These are phyloP conservation scores for Dermolepida albohirtum DNA, from an alignment of 2,888 invertebrate genomes.

Conservation along the genomic window DNA sequence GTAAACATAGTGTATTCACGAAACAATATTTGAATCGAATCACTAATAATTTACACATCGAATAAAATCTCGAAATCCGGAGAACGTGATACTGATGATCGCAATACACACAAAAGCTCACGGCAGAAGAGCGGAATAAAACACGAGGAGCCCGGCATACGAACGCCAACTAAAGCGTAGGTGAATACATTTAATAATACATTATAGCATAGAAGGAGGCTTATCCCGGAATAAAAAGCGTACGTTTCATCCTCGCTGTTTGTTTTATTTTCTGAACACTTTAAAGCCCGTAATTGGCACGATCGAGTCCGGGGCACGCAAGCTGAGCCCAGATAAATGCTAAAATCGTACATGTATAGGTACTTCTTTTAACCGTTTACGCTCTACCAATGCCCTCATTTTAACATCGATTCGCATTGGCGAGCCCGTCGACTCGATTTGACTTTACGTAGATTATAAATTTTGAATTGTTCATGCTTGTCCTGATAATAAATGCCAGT, in stretches of 20 bases:
- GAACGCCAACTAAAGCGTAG: slow-evolving; percentile 30
- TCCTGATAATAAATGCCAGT: background rate
- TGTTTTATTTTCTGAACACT: slow-evolving; percentile 58
- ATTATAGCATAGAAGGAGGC: slow-evolving; percentile 49
- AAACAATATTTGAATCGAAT: too few species aligned
- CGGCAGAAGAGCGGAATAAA: too few species aligned
- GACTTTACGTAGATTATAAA: slow-evolving; percentile 3
- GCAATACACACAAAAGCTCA: too few species aligned
- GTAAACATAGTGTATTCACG: too few species aligned
- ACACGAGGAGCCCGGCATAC: too few species aligned
- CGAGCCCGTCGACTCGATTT: too few species aligned
- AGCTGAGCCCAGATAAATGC: slow-evolving; percentile 49
- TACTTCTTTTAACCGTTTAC: too few species aligned
- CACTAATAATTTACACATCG: too few species aligned
- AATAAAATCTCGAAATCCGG: too few species aligned
- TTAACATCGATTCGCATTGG: too few species aligned
- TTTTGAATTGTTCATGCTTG: slow-evolving; percentile 3
- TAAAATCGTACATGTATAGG: slow-evolving; percentile 15
- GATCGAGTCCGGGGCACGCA: slow-evolving; percentile 58
- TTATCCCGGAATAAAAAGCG: slow-evolving; percentile 54
- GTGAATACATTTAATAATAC: slow-evolving; percentile 53
- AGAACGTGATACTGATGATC: too few species aligned
- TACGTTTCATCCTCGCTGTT: slow-evolving; percentile 52
- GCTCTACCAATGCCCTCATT: too few species aligned
- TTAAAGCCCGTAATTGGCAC: slow-evolving; percentile 61